Evolutionary conservation across 37 sponge, comb jelly and placozoan species (phyloP).

Genomic region (Dysidea cf. avara): DNA sequence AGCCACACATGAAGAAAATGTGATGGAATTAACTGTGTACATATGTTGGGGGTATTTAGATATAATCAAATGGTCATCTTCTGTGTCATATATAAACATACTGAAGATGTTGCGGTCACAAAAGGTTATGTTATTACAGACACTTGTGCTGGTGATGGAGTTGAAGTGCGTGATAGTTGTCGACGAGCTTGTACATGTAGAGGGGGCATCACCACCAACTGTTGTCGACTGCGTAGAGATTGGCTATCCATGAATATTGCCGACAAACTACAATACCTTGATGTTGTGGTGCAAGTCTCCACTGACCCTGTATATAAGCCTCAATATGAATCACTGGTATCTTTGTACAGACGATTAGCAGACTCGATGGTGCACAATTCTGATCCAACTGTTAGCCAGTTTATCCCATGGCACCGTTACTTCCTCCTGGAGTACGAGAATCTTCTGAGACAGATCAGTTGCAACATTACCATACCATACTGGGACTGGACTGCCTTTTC

Average conservation of each 20-base stretch:
- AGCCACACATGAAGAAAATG: no score
- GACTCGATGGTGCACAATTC: constrained; percentile 28
- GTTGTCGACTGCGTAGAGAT: constrained; percentile 62
- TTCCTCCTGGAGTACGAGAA: constrained; percentile 75
- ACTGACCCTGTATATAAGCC: constrained; percentile 52
- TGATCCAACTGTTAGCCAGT: constrained; percentile 48
- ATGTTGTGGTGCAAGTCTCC: constrained; percentile 39
- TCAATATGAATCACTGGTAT: constrained; percentile 45
- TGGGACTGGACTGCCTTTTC: constrained; percentile 75
- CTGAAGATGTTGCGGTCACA: no score
- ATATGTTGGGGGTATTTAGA: no score
- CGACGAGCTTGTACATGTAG: constrained; percentile 52
- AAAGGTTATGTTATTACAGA: no score
- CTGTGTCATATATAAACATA: no score
- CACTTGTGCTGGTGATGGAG: constrained; percentile 20
- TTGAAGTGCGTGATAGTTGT: constrained; percentile 30
- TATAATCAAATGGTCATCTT: no score
- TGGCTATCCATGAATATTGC: constrained; percentile 22
- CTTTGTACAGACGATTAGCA: constrained; percentile 31
- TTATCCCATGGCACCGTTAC: constrained; percentile 54
- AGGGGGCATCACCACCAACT: constrained; percentile 30
- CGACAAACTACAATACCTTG: constrained; percentile 51
- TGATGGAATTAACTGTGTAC: no score
- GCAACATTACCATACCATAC: constrained; percentile 67
- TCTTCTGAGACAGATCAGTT: constrained; percentile 51